Evolutionary conservation across 35 echinoderm and acorn worm genomes (phyloP).

Genomic region (Apostichopus japonicus): DNA sequence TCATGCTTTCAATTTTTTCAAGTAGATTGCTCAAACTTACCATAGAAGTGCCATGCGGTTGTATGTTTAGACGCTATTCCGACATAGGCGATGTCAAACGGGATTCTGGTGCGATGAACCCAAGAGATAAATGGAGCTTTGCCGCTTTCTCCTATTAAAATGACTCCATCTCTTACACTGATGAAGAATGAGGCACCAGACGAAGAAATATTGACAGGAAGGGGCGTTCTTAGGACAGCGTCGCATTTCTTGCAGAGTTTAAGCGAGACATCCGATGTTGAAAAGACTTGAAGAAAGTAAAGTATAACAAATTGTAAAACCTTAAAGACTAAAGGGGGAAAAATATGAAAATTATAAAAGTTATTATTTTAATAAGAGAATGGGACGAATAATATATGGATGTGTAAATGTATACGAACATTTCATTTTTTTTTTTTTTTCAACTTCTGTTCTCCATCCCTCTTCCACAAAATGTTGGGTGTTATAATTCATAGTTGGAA

Average conservation of each 20-base stretch:
- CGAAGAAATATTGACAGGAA: slow-evolving; percentile 1
- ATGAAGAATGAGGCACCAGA: slow-evolving; percentile 31
- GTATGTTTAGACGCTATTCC: slow-evolving; percentile 8
- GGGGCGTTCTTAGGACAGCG: background rate
- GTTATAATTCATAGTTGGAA: too few relatives aligned
- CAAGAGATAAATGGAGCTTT: background rate
- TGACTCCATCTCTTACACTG: background rate
- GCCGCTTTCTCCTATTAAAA: slow-evolving; percentile 16
- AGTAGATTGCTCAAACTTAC: background rate
- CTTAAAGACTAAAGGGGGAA: too few relatives aligned
- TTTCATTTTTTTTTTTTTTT: too few relatives aligned
- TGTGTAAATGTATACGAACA: too few relatives aligned
- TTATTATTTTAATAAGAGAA: too few relatives aligned
- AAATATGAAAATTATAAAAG: too few relatives aligned
- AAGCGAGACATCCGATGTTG: slow-evolving; percentile 3
- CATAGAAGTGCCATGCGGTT: slow-evolving; percentile 23
- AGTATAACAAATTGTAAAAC: too few relatives aligned
- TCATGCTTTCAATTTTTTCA: too few relatives aligned
- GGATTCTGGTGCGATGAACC: slow-evolving; percentile 8
- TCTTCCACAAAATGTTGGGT: too few relatives aligned
- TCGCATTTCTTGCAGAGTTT: slow-evolving; percentile 27
- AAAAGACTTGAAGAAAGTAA: slow-evolving; percentile 1
- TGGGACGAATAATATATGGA: too few relatives aligned
- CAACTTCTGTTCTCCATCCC: too few relatives aligned
- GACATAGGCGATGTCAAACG: background rate